A percentile compares a stretch with the other conserved stretches of the same genome.
Conservation (phyloP, 2,113 vertebrate genomes). For the Todiramphus chloris region DNA sequence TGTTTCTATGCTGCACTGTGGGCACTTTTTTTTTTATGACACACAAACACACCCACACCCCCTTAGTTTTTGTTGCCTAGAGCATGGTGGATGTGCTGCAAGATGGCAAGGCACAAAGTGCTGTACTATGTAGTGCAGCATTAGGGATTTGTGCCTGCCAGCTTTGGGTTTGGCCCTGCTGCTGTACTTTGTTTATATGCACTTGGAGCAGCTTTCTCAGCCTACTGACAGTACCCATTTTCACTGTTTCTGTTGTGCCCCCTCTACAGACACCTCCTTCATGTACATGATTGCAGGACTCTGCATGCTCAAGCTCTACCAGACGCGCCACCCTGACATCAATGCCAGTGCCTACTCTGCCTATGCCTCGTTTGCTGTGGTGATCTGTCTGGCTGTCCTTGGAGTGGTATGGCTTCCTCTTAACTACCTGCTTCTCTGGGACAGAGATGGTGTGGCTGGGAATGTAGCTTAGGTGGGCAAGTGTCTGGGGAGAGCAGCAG, state of each 20-base stretch:
- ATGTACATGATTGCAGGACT: conserved; percentile 86
- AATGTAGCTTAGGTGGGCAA: neutral
- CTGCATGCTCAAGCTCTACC: conserved; percentile 86
- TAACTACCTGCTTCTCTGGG: neutral
- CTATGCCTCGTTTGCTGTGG: conserved; percentile 80
- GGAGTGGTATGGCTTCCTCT: conserved; percentile 77
- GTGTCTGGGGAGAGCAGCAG: neutral
- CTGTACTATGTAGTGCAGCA: neutral
- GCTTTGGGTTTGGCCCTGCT: neutral
- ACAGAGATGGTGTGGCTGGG: neutral
- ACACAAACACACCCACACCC: too few species aligned
- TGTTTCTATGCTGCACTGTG: neutral
- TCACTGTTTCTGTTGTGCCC: neutral
- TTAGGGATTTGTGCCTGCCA: neutral
- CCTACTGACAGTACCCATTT: neutral
- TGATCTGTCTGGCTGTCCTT: conserved; percentile 80
- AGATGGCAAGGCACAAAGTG: neutral
- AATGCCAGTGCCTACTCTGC: conserved; percentile 82
- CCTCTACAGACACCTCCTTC: conserved; percentile 79
- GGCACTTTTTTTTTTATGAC: neutral
- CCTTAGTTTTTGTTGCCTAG: neutral
- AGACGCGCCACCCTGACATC: conserved; percentile 84
- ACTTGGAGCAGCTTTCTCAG: neutral
- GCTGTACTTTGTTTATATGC: neutral
- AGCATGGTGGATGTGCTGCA: neutral